Evolutionary conservation across 2,113 vertebrate species (phyloP).

Genomic region (Nycticorax nycticorax): DNA sequence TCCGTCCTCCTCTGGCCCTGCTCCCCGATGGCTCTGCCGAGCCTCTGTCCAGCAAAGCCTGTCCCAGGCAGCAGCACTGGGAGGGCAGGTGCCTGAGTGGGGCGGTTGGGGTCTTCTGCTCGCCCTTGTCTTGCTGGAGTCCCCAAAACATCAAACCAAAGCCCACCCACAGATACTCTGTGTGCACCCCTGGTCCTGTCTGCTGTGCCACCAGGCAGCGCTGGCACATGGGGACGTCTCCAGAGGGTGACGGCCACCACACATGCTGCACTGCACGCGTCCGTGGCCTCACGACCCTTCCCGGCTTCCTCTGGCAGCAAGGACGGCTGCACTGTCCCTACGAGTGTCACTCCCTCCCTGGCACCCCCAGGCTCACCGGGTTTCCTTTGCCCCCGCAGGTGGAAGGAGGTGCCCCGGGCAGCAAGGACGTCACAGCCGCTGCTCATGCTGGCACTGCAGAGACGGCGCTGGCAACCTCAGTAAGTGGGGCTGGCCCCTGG

Average conservation of each 20-base stretch:
- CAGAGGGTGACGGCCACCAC: neutral
- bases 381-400: conserved; percentile 56
- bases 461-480: conserved; percentile 63
- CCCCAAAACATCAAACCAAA: neutral
- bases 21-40: neutral
- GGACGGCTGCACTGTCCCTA: neutral
- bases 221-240: neutral
- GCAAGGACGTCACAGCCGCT: conserved; percentile 47
- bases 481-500: conserved; percentile 24
- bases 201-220: neutral
- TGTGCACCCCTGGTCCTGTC: neutral
- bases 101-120: neutral
- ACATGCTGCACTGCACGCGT: rapidly evolving
- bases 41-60: neutral
- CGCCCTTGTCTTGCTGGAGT: neutral
- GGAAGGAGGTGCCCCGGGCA: conserved; percentile 44
- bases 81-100: neutral
- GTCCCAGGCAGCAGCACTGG: neutral
- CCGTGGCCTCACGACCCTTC: neutral
- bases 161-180: neutral
- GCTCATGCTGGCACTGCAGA: conserved; percentile 63
- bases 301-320: neutral
- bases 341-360: neutral
- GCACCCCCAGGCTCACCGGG: neutral
- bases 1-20: neutral